Conservation (phyloP, 2,888 invertebrate species). For the Drosophila mulleri region DNA sequence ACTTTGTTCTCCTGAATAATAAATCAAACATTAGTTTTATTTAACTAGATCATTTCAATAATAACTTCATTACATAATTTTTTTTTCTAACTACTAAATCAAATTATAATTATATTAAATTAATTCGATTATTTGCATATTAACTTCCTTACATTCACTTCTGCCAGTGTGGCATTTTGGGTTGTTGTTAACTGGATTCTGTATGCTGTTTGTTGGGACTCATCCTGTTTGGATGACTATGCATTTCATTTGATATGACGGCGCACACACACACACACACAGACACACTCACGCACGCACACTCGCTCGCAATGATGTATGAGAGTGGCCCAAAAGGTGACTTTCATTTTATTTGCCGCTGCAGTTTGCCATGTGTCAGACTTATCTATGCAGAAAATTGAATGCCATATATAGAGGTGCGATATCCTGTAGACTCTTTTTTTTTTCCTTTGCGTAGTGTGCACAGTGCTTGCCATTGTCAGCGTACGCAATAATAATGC, state of each 20-base stretch:
- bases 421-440: slow-evolving; percentile 32
- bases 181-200: slow-evolving; percentile 22
- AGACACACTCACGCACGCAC: background rate
- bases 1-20: too few species aligned
- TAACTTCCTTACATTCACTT: background rate
- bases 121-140: too few species aligned
- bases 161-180: slow-evolving; percentile 4
- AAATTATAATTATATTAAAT: too few species aligned
- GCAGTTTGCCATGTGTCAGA: slow-evolving; percentile 55
- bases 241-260: slow-evolving; percentile 77
- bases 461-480: slow-evolving; percentile 28
- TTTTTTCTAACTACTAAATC: too few species aligned
- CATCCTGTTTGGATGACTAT: slow-evolving; percentile 65
- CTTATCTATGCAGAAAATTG: slow-evolving; percentile 79
- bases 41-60: too few species aligned
- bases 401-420: slow-evolving; percentile 59
- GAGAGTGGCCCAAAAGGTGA: slow-evolving; percentile 71
- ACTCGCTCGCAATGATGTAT: slow-evolving; percentile 65
- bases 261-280: slow-evolving; percentile 1
- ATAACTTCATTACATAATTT: too few species aligned
- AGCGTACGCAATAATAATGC: slow-evolving; percentile 61
- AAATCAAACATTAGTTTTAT: too few species aligned
- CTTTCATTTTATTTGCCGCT: slow-evolving; percentile 66
- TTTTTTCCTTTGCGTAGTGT: slow-evolving; percentile 4
- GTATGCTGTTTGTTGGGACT: slow-evolving; percentile 24